Evolutionary conservation across 2,888 invertebrate genomes (phyloP).

Genomic region (Galerucella calmariensis): DNA sequence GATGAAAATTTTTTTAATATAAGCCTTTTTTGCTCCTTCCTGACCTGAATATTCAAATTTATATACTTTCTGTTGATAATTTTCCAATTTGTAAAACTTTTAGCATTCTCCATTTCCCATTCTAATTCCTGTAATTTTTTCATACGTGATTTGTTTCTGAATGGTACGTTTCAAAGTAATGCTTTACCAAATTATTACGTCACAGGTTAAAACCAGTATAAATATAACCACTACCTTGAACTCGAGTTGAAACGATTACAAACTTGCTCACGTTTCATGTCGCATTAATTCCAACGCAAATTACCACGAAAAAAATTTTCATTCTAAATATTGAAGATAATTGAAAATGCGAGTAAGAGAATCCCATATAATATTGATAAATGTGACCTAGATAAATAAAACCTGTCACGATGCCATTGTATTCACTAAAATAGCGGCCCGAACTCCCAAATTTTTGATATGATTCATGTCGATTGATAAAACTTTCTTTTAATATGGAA

Average conservation of each 20-base stretch:
- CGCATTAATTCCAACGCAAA: background rate
- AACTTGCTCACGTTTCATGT: background rate
- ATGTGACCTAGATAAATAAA: conserved; percentile 18
- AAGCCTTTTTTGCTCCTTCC: too few species aligned
- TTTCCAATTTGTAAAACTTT: too few species aligned
- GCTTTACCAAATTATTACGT: too few species aligned
- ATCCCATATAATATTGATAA: conserved; percentile 12
- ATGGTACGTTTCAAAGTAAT: too few species aligned
- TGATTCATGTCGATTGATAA: background rate
- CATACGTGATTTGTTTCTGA: too few species aligned
- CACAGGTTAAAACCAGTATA: too few species aligned
- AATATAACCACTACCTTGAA: too few species aligned
- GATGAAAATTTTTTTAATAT: too few species aligned
- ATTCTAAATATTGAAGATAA: conserved; percentile 6
- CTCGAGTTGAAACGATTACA: background rate
- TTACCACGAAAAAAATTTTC: background rate
- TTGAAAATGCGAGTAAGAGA: conserved; percentile 12
- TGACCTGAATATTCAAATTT: too few species aligned
- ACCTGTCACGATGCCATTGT: background rate
- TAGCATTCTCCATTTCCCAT: too few species aligned
- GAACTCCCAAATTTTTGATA: background rate
- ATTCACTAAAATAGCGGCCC: background rate
- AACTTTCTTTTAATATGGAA: background rate
- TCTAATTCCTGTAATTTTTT: too few species aligned
- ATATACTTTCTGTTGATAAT: too few species aligned